These are phyloP conservation scores for Halisarca cf. caerulea DNA, from an alignment of 37 sponge, comb jelly and placozoan genomes.

Conservation along the genomic window DNA sequence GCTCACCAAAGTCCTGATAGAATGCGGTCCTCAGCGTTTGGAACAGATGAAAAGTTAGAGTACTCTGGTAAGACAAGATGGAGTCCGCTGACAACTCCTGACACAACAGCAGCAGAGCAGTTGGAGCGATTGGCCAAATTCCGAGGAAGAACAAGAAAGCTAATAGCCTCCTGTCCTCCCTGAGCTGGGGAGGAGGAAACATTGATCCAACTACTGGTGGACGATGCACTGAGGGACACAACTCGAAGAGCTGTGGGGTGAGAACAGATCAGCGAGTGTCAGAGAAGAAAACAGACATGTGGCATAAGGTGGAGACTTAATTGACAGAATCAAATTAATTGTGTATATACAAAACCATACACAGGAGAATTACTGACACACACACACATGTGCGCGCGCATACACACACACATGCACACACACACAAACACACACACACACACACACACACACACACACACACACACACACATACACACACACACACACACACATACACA, in stretches of 20 bases:
- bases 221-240: not conserved
- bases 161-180: not conserved
- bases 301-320: no score
- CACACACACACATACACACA: not conserved
- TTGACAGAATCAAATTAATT: no score
- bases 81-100: not conserved
- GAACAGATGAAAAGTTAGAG: not conserved
- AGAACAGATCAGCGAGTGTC: no score
- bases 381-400: no score
- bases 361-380: no score
- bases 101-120: not conserved
- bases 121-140: not conserved
- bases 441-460: not conserved
- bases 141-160: not conserved
- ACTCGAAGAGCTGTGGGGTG: not conserved
- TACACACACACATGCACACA: not conserved
- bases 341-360: no score
- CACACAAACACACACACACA: not conserved
- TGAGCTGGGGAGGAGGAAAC: not conserved
- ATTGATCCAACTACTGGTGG: not conserved
- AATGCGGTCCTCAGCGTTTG: not conserved
- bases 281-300: no score
- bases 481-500: no score
- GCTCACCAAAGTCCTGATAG: constrained; percentile 15
- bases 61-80: not conserved